Conservation (phyloP, 30 jellyfish, hydroid and myxozoan species). For the Morbakka virulenta region DNA sequence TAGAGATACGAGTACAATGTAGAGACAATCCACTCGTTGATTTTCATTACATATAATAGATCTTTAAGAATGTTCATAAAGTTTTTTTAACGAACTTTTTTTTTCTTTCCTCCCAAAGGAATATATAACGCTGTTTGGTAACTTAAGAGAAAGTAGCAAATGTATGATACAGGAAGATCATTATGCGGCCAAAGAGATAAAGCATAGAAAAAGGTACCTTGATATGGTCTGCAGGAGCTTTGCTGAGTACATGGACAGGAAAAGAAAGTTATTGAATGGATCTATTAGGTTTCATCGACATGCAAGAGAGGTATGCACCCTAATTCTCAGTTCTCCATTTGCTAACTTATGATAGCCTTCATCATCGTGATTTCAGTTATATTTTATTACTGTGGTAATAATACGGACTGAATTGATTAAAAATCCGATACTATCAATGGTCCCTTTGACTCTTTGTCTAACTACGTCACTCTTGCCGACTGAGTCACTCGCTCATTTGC, state of each 20-base stretch:
- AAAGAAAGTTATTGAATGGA: constrained; percentile 33
- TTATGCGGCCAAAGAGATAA: constrained; percentile 52
- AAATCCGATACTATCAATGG: too few species aligned
- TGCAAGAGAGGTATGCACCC: constrained; percentile 48
- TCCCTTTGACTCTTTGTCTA: too few species aligned
- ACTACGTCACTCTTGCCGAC: too few species aligned
- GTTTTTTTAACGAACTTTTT: too few species aligned
- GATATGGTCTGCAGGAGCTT: constrained; percentile 68
- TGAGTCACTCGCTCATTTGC: too few species aligned
- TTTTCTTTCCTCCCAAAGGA: constrained; percentile 12
- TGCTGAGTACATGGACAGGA: constrained; percentile 72
- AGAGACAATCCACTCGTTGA: too few species aligned
- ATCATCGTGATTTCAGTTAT: neutral
- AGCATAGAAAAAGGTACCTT: constrained; percentile 57
- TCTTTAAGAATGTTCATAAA: too few species aligned
- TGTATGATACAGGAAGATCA: constrained; percentile 54
- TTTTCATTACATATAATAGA: too few species aligned
- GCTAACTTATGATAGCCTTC: neutral
- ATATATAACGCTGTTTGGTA: constrained; percentile 58
- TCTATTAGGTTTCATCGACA: constrained; percentile 61
- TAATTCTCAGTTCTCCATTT: neutral
- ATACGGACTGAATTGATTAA: too few species aligned
- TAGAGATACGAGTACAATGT: too few species aligned
- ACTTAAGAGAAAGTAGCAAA: constrained; percentile 52
- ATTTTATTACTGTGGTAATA: too few species aligned